Evolutionary conservation across 2,797 vertebrate genomes (phyloP), one percentile per base, ranked within the genome.

Genomic region (Jordanella pulchra): DNA sequence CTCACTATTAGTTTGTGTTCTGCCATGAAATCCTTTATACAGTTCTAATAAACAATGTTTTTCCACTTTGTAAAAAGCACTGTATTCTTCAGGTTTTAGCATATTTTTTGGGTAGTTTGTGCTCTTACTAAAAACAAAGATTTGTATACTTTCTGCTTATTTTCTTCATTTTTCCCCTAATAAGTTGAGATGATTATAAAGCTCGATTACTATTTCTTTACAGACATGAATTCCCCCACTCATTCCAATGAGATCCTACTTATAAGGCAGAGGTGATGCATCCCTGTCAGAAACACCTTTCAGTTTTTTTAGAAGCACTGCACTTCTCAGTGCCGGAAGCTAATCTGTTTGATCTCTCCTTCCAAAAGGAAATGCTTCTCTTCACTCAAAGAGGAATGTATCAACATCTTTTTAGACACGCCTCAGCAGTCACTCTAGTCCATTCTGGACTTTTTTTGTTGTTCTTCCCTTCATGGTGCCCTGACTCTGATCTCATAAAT

Each of bases 301-400:
- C 75, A 72, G 61, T 64, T 71, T 81, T 77, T 88, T 77, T 81
- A 65, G 82, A 82, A 86, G 75, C 69, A 60, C 69, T 77, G 79
- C 76, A n/a, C 70, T 83, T 27, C 80, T 90, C 84, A 81, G 69
- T 76, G 80, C 77, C 64, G 67, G 73, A 74, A 88, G 91, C 80
- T 92, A 90, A 93, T 90, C 86, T 64, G 85, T 91, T 90, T 93
- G 91, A 93, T 91, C 89, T 76, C 64, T 70, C 51, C 66, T 67
- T 88, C 91, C 89, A 85, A 84, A 77, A 87, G 90, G 91, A 91
- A 83, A 83, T 67, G 66, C 80, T 86, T 82, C 66, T 55, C 45
- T 11, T 75, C 45, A 42, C 79, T 82, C 56, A 70, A 83, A 87
- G 79, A 85, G 85, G 84, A 89, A 89, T 85, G 83, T 88, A 92